Evolutionary conservation across 1,140 invertebrate species (phyloP), one percentile per base, ranked within the genome.

Genomic region (Zaprionus inermis): DNA sequence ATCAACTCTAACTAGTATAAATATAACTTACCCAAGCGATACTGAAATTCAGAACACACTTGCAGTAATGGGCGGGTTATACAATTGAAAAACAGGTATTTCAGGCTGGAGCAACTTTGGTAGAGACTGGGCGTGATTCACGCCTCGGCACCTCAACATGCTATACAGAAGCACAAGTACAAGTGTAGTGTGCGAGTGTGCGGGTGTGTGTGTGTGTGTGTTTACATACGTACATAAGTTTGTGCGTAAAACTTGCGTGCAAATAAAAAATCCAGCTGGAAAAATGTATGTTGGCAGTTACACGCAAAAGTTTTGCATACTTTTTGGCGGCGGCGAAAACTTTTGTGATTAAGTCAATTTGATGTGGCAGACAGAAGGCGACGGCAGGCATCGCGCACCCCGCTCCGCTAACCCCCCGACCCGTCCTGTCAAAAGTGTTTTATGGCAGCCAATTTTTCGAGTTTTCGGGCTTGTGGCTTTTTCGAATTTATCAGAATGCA

Each of bases 281-380:
- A 32, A 51, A 51, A 28, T 18, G 66, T 65, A 75, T 59, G 16
- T 52, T 51, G 32, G 22, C 28, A 46, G 41, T 24, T 36, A 36
- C 44, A 70, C 28, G 44, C 22, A 38, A 64, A 78, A 81, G 60
- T 84, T 80, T 63, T 44, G 36, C 66, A 64, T 70, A 64, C 38
- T 67, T 63, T 67, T 34, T 10, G 30, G 52, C 52, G 55, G 51
- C 52, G 46, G 51, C 52, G 12, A n/a, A 18, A 86, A 85, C 65
- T 86, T 85, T 76, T 72, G 18, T 71, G 75, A 85, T 85, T 79
- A 72, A 81, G 67, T 66, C 78, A 57, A 78, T 70, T 75, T 72
- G 56, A 71, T 41, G 55, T 30, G 60, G 60, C 72, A 59, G 59
- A 38, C 59, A 71, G 44, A 63, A 61, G 51, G 58, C 55, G 36